Base-by-base conservation (phyloP, 1,140 invertebrate genomes). In the Antheraea pernyi region DNA sequence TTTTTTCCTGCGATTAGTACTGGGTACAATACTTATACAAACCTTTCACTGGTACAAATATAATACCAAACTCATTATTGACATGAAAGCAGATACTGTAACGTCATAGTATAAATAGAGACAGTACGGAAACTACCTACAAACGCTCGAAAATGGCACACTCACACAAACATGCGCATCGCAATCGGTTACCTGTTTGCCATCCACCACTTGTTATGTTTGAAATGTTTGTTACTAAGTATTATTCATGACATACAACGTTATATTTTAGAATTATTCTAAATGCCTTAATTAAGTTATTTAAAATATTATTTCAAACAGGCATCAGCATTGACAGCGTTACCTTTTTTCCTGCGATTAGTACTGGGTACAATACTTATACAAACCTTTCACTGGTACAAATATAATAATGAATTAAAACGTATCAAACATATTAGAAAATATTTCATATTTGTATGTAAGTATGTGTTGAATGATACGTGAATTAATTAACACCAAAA, bases 401-500 rank as follows among this genome's bases (percentile, higher is more conserved):
- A 83, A 72, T 73, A 86, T 19, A 88, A 78, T 48, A 59, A 62
- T 6, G 70, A 72, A 42, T 19, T 80, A 0, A 81, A 74, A 70
- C 76, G 74, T 68, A 78, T 87, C 60, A 88, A 82, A 37, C 66
- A 85, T 58, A 72, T 89, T 7, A 77, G 83, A 30, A 91, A 89
- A 79, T 91, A 88, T 79, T 85, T 89, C 67, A 84, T 91, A 46
- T 70, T 89, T 65, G 76, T 91, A 6, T 91, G 89, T 91, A 80
- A 86, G 89, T 88, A 9, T 16, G 7, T 11, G 30, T 46, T 46
- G 8, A 19, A 46, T 19, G 64, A 53, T 16, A 53, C 5, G 10
- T 53, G 9, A 16, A 2, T 53, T 48, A 11, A 9, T 13, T 53
- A 53, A 53, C 46, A 16, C 4, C 11, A n/a, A 16, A 13, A 53